Percentiles rank a stretch among this genome's conserved stretches.
These are phyloP conservation scores for Empis stercorea DNA, from an alignment of 2,888 invertebrate species.

Conservation along the genomic window DNA sequence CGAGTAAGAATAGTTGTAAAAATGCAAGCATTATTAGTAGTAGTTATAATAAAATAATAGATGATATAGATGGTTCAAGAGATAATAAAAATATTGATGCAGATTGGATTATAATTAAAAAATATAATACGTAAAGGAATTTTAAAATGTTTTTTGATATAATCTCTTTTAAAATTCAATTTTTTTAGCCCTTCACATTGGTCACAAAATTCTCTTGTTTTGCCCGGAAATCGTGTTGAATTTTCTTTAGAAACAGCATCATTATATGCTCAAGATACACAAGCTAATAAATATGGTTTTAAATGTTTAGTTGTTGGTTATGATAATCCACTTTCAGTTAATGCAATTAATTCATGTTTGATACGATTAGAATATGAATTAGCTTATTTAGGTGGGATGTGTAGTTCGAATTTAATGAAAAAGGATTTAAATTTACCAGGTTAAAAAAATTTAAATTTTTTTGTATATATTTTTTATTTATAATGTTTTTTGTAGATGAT, in stretches of 20 bases:
- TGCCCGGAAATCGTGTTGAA: conserved; percentile 88
- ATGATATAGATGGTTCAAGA: conserved; percentile 20
- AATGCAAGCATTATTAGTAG: conserved; percentile 23
- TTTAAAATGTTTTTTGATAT: neutral
- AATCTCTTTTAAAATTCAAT: neutral
- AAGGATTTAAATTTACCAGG: conserved; percentile 59
- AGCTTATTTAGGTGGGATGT: conserved; percentile 80
- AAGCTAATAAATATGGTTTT: conserved; percentile 63
- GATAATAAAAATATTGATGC: conserved; percentile 15
- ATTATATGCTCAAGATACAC: conserved; percentile 84
- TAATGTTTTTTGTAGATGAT: conserved; percentile 41
- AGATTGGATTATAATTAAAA: conserved; percentile 52
- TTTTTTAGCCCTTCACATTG: conserved; percentile 41
- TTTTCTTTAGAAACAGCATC: conserved; percentile 94
- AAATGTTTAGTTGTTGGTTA: conserved; percentile 70
- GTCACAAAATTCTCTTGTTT: conserved; percentile 73
- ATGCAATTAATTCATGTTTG: conserved; percentile 31
- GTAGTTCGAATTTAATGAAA: conserved; percentile 78
- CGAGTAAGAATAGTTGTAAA: conserved; percentile 17
- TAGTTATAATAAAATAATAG: conserved; percentile 18
- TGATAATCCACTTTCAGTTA: conserved; percentile 52
- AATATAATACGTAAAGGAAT: conserved; percentile 42
- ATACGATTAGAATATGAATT: conserved; percentile 77
- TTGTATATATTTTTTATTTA: conserved; percentile 4
- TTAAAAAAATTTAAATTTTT: conserved; percentile 13